These are phyloP conservation scores for Heliothis virescens DNA, from an alignment of 1,140 invertebrate species.

Conservation along the genomic window DNA sequence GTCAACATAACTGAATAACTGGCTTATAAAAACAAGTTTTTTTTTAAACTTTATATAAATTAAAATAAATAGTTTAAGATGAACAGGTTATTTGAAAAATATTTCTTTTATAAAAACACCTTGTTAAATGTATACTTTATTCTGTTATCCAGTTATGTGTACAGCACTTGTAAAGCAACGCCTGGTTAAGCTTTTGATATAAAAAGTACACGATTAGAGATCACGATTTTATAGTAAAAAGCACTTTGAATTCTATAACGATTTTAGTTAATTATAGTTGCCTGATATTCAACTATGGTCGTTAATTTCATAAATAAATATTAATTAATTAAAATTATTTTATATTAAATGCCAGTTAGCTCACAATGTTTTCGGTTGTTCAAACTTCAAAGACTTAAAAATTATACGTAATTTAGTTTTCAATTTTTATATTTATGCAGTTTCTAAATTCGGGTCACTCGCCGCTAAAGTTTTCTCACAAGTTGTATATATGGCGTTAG, in stretches of 20 bases:
- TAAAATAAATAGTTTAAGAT: background rate
- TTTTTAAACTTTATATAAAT: no score
- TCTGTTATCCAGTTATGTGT: constrained; percentile 5
- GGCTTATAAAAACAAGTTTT: background rate
- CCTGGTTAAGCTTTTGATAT: constrained; percentile 42
- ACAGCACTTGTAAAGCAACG: background rate
- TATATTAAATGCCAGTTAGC: constrained; percentile 29
- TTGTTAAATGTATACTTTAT: background rate
- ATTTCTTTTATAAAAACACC: background rate
- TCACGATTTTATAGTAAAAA: constrained; percentile 35
- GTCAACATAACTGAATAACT: background rate
- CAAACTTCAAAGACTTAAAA: constrained; percentile 45
- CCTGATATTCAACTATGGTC: constrained; percentile 21
- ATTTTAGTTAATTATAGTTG: constrained; percentile 30
- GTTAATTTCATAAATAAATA: constrained; percentile 30
- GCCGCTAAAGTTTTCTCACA: constrained; percentile 8
- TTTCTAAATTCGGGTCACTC: constrained; percentile 1
- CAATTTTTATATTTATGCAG: constrained; percentile 18
- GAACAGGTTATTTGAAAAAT: background rate
- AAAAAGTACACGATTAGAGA: constrained; percentile 35
- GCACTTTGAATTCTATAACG: constrained; percentile 38
- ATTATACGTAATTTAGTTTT: constrained; percentile 46
- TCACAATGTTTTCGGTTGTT: constrained; percentile 47
- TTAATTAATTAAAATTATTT: background rate
- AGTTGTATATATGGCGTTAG: constrained; percentile 40